Evolutionary conservation across 1,140 invertebrate species (phyloP), one percentile per base, ranked within the genome.

Genomic region (Liolophura sinensis): DNA sequence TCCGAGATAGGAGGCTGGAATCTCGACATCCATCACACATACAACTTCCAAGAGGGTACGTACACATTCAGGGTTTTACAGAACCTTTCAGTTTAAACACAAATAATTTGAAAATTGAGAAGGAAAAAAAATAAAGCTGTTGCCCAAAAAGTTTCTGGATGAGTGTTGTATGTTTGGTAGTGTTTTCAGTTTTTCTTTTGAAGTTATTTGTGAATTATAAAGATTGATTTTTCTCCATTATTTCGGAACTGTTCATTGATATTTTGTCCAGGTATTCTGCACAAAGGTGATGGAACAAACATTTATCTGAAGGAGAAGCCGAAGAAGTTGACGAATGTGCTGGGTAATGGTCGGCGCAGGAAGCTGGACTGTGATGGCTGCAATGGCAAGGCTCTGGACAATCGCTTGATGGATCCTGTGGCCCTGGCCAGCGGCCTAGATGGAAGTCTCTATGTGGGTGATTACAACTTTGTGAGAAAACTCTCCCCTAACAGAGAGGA

Each of bases 1-100:
- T 96, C 95, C 0, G 94, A 97, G 80, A 96, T 98, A 24, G 95
- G 95, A 1, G 94, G 94, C 11, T 98, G 96, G 96, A 97, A 97
- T 84, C 83, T 99, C 61, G 94, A 98, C 79, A 95, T 98, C 72
- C 96, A 98, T 86, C 96, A 99, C 78, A 88, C 95, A 71, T 97
- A 98, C 83, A 98, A 98, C 80, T 96, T 97, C 88, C 94, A 97
- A 80, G 95, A 97, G 87, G 96, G 93, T 75, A 86, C 55, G 50
- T 48, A 14, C 18, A 18, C 25, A 18, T 50, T 20, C 12, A 20
- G 18, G 9, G 24, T 22, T 50, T 24, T 15, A 22, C 18, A 47
- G 15, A 50, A 63, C 4, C 25, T 57, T 11, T 24, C 4, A 58
- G 7, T 58, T 1, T 24, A 7, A 58, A 24, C 56, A 14, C 24